phyloP scores from a whole-genome alignment of 2,888 invertebrate genomes.

The Itoplectis maculator region DNA sequence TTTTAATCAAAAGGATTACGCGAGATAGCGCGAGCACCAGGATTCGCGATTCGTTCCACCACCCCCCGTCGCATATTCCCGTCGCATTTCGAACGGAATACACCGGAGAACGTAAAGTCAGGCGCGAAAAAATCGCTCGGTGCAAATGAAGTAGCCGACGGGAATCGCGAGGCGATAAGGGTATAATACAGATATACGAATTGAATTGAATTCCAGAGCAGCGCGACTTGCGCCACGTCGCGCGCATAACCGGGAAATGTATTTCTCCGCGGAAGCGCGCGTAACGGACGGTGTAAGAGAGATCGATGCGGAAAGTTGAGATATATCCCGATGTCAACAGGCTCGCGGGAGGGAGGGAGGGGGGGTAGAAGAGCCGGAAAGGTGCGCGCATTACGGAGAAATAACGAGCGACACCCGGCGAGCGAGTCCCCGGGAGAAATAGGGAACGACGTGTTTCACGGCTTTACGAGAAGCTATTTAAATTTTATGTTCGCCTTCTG shows the following conservation, averaged over 20 bases:
- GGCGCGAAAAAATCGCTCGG: too few species aligned
- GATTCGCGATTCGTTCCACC: background rate
- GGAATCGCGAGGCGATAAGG: too few species aligned
- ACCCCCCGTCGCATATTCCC: background rate
- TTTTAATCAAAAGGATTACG: constrained; percentile 14
- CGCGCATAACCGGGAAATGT: background rate
- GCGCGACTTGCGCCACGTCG: too few species aligned
- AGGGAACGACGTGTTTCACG: constrained; percentile 67
- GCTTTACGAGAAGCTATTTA: constrained; percentile 75
- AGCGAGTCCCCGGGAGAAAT: constrained; percentile 61
- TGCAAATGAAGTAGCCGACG: too few species aligned
- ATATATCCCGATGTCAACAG: constrained; percentile 20
- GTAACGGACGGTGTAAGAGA: background rate
- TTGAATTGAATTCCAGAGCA: too few species aligned
- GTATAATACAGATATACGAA: too few species aligned
- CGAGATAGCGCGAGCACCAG: background rate
- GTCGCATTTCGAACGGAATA: too few species aligned
- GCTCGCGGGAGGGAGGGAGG: background rate
- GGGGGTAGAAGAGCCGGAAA: too few species aligned
- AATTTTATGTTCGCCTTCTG: constrained; percentile 71
- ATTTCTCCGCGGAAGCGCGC: background rate
- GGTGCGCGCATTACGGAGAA: constrained; percentile 38
- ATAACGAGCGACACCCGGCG: constrained; percentile 42
- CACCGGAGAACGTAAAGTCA: too few species aligned
- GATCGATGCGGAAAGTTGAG: constrained; percentile 9